Percentiles rank a stretch among this genome's conserved stretches.
phyloP scores from a whole-genome alignment of 2,113 vertebrate genomes.

The Clarias macrocephalus region DNA sequence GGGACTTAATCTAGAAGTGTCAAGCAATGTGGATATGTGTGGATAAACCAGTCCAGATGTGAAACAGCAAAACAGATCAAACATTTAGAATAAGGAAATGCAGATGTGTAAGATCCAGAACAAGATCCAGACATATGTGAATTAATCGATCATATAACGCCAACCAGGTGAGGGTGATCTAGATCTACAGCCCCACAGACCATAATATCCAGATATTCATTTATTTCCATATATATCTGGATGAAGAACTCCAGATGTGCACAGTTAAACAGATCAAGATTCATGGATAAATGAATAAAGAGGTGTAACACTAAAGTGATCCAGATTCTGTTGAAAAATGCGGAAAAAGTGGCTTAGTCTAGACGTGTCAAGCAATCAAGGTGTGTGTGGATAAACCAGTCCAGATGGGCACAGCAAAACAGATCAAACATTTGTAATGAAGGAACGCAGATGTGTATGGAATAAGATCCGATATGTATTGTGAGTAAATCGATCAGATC shows the following conservation, averaged over 20 bases:
- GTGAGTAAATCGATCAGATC: background rate
- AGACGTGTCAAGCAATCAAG: background rate
- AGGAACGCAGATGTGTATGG: background rate
- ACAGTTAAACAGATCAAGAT: background rate
- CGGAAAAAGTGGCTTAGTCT: background rate
- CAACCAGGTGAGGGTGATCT: background rate
- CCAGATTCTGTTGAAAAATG: background rate
- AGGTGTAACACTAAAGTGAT: background rate
- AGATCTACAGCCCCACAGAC: background rate
- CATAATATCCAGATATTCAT: background rate
- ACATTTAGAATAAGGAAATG: background rate
- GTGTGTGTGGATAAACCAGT: background rate
- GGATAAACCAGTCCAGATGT: background rate
- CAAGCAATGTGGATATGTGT: background rate
- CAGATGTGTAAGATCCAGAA: background rate
- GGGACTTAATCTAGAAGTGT: background rate
- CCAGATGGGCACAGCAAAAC: background rate
- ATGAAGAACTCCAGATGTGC: background rate
- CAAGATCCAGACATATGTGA: too few relatives aligned
- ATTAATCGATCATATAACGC: background rate
- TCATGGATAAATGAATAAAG: background rate
- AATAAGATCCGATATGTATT: background rate
- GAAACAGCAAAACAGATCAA: background rate
- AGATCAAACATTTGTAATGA: too few relatives aligned
- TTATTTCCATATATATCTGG: background rate